These are phyloP conservation scores for Abscondita cerata DNA, from an alignment of 2,888 invertebrate species.

Conservation along the genomic window DNA sequence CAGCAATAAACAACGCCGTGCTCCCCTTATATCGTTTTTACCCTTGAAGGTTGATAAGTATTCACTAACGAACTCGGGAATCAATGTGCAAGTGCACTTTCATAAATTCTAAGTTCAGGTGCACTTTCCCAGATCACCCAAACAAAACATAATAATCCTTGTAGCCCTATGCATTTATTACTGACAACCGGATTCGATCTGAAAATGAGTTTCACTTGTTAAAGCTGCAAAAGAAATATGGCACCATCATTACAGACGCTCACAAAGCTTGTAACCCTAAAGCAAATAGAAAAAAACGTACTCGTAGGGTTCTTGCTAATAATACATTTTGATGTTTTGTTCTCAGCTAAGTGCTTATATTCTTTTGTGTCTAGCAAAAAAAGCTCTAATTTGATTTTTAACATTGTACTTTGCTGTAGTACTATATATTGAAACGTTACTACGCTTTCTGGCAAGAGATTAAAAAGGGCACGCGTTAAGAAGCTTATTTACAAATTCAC, in stretches of 20 bases:
- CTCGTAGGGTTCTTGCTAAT: no score
- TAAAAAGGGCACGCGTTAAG: neutral
- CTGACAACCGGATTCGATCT: constrained; percentile 25
- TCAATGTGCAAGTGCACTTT: constrained; percentile 34
- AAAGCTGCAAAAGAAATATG: constrained; percentile 18
- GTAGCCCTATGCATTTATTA: constrained; percentile 30
- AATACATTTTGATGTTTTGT: no score
- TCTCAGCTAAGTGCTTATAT: no score
- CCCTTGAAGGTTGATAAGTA: constrained; percentile 25
- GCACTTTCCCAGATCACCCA: constrained; percentile 33
- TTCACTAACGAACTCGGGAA: constrained; percentile 33
- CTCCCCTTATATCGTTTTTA: constrained; percentile 27
- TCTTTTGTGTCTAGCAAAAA: no score
- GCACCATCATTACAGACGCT: constrained; percentile 24
- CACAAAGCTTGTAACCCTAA: constrained; percentile 20
- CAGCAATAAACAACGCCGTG: constrained; percentile 24
- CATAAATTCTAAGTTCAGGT: constrained; percentile 32
- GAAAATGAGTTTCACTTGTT: constrained; percentile 29
- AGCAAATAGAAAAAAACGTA: neutral
- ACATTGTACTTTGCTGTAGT: no score
- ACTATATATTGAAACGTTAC: no score
- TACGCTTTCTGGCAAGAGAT: neutral
- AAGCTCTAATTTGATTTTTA: no score
- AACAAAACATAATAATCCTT: constrained; percentile 35
- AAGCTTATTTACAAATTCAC: neutral